phyloP scores from a whole-genome alignment of 2,797 vertebrate species.

The Staurois parvus region DNA sequence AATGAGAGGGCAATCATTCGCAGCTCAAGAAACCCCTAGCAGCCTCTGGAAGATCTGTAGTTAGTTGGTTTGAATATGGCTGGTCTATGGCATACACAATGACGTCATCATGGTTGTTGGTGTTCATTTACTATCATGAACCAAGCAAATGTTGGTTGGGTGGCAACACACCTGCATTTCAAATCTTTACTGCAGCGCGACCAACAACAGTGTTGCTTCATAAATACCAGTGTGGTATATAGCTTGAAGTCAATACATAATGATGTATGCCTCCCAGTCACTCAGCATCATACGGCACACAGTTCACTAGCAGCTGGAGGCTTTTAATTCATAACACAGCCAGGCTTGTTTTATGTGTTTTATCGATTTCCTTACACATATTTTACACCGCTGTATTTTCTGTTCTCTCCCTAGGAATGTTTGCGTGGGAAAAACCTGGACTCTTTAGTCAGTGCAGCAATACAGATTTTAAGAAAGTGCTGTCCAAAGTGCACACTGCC shows the following conservation, averaged over 20 bases:
- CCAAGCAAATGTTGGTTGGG: background rate
- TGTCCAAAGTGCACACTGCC: slow-evolving; percentile 82
- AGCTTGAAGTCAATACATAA: background rate
- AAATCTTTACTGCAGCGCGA: background rate
- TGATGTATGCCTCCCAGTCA: background rate
- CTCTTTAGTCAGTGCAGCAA: slow-evolving; percentile 72
- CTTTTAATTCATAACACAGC: background rate
- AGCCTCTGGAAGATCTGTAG: too few relatives aligned
- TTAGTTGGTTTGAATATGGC: too few relatives aligned
- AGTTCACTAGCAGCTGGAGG: slow-evolving; percentile 6
- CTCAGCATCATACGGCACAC: background rate
- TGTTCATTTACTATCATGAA: background rate
- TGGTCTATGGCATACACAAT: too few relatives aligned
- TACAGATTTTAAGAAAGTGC: slow-evolving; percentile 88
- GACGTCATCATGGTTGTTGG: too few relatives aligned
- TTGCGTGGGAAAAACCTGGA: slow-evolving; percentile 75
- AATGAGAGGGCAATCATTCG: too few relatives aligned
- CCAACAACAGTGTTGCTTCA: background rate
- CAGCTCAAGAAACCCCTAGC: too few relatives aligned
- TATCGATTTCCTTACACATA: background rate
- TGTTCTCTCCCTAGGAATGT: slow-evolving; percentile 73
- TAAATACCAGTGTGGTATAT: background rate
- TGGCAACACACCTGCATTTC: background rate
- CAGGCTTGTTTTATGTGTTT: background rate
- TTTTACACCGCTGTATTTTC: background rate